Evolutionary conservation across 2,797 vertebrate genomes (phyloP).

Genomic region (Pelochelys cantorii): DNA sequence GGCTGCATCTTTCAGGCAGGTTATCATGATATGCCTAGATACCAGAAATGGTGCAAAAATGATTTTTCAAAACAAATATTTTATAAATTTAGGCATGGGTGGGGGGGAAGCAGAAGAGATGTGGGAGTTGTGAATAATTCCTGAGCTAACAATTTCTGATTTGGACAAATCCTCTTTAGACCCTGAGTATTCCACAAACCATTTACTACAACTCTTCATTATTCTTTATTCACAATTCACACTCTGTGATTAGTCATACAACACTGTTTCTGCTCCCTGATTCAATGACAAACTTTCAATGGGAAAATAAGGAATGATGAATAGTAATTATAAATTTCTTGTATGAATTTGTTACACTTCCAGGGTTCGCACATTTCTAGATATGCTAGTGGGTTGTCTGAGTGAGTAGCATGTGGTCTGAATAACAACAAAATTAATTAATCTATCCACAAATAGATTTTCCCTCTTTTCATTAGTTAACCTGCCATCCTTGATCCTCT

Average conservation of each 20-base stretch:
- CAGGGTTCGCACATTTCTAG: not conserved
- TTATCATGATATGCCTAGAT: not conserved
- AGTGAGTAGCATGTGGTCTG: not conserved
- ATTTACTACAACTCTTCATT: not conserved
- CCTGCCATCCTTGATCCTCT: not conserved
- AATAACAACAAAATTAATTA: not conserved
- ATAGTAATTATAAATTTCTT: not conserved
- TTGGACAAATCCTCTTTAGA: not conserved
- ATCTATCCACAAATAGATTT: not conserved
- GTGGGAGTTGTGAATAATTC: not conserved
- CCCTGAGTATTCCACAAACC: not conserved
- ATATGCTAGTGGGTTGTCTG: not conserved
- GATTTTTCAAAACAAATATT: not conserved
- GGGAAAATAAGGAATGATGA: not conserved
- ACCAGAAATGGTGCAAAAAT: not conserved
- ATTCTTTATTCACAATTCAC: not conserved
- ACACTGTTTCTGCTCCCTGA: not conserved
- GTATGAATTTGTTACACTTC: not conserved
- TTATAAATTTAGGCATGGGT: not conserved
- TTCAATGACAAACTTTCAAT: not conserved
- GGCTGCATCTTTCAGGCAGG: not conserved
- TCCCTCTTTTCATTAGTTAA: not conserved
- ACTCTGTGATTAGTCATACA: not conserved
- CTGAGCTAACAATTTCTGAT: not conserved
- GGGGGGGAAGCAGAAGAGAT: accelerated